Conservation (phyloP, 1,140 invertebrate species). For the Bombus pyrosoma region DNA sequence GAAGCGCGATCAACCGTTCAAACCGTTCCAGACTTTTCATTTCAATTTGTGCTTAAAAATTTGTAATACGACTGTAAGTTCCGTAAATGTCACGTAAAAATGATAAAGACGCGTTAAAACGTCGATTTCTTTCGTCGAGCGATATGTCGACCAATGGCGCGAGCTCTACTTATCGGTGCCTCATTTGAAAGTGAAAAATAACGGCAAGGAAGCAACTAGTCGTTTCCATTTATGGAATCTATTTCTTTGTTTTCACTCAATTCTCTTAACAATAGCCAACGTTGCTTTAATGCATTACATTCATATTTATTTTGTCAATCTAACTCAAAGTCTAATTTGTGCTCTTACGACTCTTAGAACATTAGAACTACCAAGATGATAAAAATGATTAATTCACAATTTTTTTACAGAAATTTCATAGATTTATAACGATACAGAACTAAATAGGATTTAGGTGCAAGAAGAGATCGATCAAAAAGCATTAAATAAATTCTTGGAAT, state of each 20-base stretch:
- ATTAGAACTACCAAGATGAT: too few species aligned
- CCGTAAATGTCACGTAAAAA: conserved; percentile 3
- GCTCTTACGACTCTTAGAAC: too few species aligned
- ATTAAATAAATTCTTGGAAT: too few species aligned
- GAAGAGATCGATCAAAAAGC: too few species aligned
- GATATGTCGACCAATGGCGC: conserved; percentile 32
- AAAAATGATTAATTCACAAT: too few species aligned
- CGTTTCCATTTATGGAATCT: conserved; percentile 10
- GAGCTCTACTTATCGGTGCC: conserved; percentile 6
- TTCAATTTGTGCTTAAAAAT: conserved; percentile 33
- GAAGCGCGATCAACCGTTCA: background rate
- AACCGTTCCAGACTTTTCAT: background rate
- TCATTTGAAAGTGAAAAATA: conserved; percentile 52
- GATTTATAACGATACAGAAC: too few species aligned
- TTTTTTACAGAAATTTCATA: too few species aligned
- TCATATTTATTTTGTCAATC: background rate
- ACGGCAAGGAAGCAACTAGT: conserved; percentile 55
- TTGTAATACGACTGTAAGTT: background rate
- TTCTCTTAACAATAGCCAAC: background rate
- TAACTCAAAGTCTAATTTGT: too few species aligned
- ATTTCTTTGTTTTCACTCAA: conserved; percentile 28
- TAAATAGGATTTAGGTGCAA: too few species aligned
- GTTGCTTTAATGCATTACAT: background rate
- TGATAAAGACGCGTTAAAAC: conserved; percentile 26
- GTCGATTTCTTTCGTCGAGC: conserved; percentile 40